Base-by-base conservation (phyloP, 2,113 vertebrate genomes). In the Cyanoramphus novaezelandiae region DNA sequence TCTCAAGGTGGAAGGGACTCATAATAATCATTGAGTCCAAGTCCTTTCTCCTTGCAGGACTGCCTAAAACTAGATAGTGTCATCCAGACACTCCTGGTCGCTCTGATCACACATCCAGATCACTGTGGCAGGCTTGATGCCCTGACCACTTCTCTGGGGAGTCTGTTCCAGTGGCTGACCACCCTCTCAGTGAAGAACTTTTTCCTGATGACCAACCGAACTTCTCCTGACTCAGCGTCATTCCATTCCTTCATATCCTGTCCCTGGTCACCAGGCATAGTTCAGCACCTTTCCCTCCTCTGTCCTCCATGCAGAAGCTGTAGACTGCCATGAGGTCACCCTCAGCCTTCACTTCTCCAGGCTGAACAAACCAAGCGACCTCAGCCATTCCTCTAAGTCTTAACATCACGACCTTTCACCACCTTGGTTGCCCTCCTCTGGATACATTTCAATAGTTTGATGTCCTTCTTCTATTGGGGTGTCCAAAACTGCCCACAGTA, bases 231-330 rank as follows among this genome's bases (percentile, higher is more conserved):
- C 2, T 2, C 18, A 70, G 8, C 28, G 67, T 71, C 28, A 19
- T 47, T 62, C 11, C 37, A 19, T 46, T 43, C 13, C 55, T 20
- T 71, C 37, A 0, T 39, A 7, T 65, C 20, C 14, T 67, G 2
- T 23, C 2, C 1, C 55, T 75, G 57, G 47, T 85, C 39, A n/a
- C 21, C 50, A 63, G 15, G 33, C 16, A 59, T 23, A 27, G 2
- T 49, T 18, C n/a, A 59, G 13, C 37, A 28, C 7, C 10, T 63
- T 4, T 2, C 14, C 8, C 9, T 49, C 17, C 2, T 0, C 31
- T 68, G 14, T 0, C 11, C 3, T 0, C 3, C 3, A 18, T 37
- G 9, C 64, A 10, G 21, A 82, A 29, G 6, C 0, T 41, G 12
- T 24, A 68, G 37, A 23, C 10, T 41, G 13, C 0, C 3, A 46